Evolutionary conservation across 2,797 vertebrate species (phyloP).

Genomic region (Pagetopsis macropterus): DNA sequence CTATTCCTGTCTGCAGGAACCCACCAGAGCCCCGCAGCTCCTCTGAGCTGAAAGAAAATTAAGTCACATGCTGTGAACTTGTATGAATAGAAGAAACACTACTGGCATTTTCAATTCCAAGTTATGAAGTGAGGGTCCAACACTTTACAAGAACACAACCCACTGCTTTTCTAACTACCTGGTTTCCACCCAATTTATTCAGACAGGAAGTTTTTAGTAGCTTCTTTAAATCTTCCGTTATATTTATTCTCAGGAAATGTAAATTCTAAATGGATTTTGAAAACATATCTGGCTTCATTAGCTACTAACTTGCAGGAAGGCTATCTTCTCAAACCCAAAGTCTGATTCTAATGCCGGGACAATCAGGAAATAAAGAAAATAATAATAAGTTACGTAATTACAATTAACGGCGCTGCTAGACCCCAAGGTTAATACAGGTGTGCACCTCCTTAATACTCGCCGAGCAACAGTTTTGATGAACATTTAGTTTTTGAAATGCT

Average conservation of each 20-base stretch:
- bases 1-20: slow-evolving; percentile 58
- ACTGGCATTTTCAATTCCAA: slow-evolving; percentile 26
- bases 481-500: too few relatives aligned
- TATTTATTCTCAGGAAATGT: not conserved
- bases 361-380: not conserved
- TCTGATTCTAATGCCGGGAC: not conserved
- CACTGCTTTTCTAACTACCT: slow-evolving; percentile 7
- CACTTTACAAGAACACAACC: slow-evolving; percentile 7
- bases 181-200: not conserved
- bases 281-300: slow-evolving; percentile 20
- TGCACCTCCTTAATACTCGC: too few relatives aligned
- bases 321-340: not conserved
- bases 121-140: slow-evolving; percentile 1
- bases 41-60: slow-evolving; percentile 34
- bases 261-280: not conserved
- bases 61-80: slow-evolving; percentile 45
- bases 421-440: too few relatives aligned
- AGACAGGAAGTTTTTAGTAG: slow-evolving; percentile 3
- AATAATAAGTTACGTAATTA: not conserved
- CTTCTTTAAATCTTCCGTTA: slow-evolving; percentile 20
- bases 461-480: too few relatives aligned
- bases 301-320: not conserved
- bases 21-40: slow-evolving; percentile 41
- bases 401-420: too few relatives aligned
- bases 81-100: slow-evolving; percentile 38